These are phyloP conservation scores for Frieseomelitta varia DNA, from an alignment of 1,140 invertebrate species.

Conservation along the genomic window DNA sequence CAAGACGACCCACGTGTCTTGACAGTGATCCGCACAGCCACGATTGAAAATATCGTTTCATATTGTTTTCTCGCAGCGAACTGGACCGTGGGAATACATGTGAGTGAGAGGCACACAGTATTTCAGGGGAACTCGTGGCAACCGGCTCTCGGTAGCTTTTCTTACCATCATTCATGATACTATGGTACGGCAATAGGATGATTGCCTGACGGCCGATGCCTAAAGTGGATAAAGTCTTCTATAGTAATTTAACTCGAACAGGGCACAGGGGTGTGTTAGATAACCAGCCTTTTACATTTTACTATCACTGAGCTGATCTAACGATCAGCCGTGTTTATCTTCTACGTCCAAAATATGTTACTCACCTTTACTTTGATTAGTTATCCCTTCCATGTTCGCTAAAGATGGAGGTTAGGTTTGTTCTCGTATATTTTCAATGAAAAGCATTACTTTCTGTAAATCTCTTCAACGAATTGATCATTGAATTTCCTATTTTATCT, in stretches of 20 bases:
- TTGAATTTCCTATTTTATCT: neutral
- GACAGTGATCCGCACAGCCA: neutral
- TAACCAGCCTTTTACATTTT: conserved; percentile 14
- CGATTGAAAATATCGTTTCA: conserved; percentile 36
- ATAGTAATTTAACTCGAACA: conserved; percentile 76
- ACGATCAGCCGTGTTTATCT: neutral
- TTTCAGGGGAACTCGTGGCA: conserved; percentile 71
- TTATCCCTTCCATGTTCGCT: neutral
- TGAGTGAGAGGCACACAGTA: conserved; percentile 57
- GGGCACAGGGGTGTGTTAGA: conserved; percentile 63
- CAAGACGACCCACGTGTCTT: conserved; percentile 5
- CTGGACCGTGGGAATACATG: conserved; percentile 68
- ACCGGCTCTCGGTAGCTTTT: conserved; percentile 73
- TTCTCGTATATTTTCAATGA: neutral
- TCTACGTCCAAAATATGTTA: neutral
- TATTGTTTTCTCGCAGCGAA: conserved; percentile 48
- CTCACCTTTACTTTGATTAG: neutral
- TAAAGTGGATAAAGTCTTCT: conserved; percentile 81
- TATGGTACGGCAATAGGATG: conserved; percentile 79
- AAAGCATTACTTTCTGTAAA: neutral
- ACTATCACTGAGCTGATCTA: conserved; percentile 4
- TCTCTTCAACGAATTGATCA: neutral
- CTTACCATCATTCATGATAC: conserved; percentile 79
- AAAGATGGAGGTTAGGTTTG: neutral
- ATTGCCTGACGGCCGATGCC: conserved; percentile 75